A percentile compares a stretch with the other conserved stretches of the same genome.
Evolutionary conservation across 2,113 vertebrate genomes (phyloP).

Genomic region (Hyla sarda): DNA sequence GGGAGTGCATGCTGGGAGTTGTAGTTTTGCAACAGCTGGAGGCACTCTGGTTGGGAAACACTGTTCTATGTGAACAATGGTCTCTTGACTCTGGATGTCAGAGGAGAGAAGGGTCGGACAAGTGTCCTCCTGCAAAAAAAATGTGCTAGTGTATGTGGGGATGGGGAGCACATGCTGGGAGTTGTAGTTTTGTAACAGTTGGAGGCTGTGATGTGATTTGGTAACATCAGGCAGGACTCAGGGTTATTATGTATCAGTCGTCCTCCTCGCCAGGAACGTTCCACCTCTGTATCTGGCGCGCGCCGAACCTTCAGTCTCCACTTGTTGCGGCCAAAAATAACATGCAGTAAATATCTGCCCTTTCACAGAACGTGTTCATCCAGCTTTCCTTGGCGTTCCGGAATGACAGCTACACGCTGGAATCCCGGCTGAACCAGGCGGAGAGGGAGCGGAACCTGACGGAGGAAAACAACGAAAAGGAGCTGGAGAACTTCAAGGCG

Average conservation of each 20-base stretch:
- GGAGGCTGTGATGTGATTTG: background rate
- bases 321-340: background rate
- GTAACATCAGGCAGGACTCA: background rate
- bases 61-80: too few species aligned
- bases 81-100: too few species aligned
- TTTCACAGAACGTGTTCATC: slow-evolving; percentile 90
- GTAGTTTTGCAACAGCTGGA: too few species aligned
- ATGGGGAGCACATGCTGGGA: too few species aligned
- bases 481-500: slow-evolving; percentile 93
- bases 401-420: slow-evolving; percentile 97
- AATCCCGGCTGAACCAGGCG: slow-evolving; percentile 90
- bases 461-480: slow-evolving; percentile 94
- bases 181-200: too few species aligned
- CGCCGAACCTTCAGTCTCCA: background rate
- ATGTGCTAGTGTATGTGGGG: too few species aligned
- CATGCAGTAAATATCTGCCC: background rate
- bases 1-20: too few species aligned
- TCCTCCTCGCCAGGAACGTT: background rate
- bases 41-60: too few species aligned
- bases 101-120: too few species aligned
- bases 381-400: slow-evolving; percentile 98
- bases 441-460: slow-evolving; percentile 94
- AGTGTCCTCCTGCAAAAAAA: too few species aligned
- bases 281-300: background rate
- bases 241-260: background rate